Evolutionary conservation across 2,888 invertebrate genomes (phyloP).

Genomic region (Trissoscelio sp.): DNA sequence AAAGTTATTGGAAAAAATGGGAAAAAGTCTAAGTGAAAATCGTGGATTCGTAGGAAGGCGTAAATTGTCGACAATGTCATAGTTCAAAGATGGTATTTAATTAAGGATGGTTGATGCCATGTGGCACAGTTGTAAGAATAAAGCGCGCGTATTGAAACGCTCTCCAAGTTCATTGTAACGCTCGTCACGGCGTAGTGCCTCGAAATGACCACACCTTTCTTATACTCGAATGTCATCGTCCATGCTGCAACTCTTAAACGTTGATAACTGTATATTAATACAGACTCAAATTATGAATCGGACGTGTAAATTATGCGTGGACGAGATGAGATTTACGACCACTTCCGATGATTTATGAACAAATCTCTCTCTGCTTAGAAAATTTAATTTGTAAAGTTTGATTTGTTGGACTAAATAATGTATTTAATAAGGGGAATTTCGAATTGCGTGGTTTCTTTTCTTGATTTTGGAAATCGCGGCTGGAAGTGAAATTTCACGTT

Average conservation of each 20-base stretch:
- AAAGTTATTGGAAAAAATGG: slow-evolving; percentile 4
- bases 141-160: slow-evolving; percentile 28
- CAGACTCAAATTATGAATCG: background rate
- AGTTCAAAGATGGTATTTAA: slow-evolving; percentile 57
- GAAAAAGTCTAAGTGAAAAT: slow-evolving; percentile 8
- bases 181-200: slow-evolving; percentile 47
- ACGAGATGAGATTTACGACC: background rate
- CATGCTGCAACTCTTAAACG: slow-evolving; percentile 45
- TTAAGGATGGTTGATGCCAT: slow-evolving; percentile 27
- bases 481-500: background rate
- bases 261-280: slow-evolving; percentile 40
- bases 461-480: background rate
- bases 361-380: background rate
- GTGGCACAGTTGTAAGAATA: slow-evolving; percentile 43
- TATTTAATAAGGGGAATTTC: no score
- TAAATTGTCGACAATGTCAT: slow-evolving; percentile 32
- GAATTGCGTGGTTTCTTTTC: no score
- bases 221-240: slow-evolving; percentile 49
- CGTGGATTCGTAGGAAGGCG: background rate
- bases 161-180: slow-evolving; percentile 63
- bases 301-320: slow-evolving; percentile 1
- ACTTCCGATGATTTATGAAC: background rate
- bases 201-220: slow-evolving; percentile 60
- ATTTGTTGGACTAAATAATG: background rate
- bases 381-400: background rate